Conservation (phyloP, 1,140 invertebrate species). For the Drosophila sechellia region DNA sequence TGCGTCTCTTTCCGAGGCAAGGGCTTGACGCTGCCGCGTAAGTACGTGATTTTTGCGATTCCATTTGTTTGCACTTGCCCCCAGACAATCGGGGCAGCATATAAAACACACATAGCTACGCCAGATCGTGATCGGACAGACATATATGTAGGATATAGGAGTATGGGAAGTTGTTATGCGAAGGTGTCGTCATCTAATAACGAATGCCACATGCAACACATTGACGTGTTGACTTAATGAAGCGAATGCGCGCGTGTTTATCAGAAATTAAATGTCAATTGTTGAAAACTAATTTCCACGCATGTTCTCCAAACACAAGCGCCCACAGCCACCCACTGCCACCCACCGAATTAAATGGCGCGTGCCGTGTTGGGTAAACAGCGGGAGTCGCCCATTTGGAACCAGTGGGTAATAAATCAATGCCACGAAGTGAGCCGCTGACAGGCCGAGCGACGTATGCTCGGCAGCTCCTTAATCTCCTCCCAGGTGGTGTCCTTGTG, state of each 20-base stretch:
- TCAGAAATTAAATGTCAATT: conserved; percentile 84
- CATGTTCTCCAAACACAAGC: conserved; percentile 10
- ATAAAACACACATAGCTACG: conserved; percentile 40
- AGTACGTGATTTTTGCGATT: conserved; percentile 76
- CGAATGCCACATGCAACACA: conserved; percentile 72
- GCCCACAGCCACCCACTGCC: background rate
- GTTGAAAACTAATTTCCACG: conserved; percentile 78
- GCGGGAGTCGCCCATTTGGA: conserved; percentile 14
- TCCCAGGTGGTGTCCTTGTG: conserved; percentile 17
- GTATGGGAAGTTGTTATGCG: conserved; percentile 24
- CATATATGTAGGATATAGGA: conserved; percentile 1
- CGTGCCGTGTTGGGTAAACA: conserved; percentile 57
- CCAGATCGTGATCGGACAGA: conserved; percentile 29
- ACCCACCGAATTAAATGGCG: conserved; percentile 57
- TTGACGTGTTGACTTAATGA: conserved; percentile 81
- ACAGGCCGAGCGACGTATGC: conserved; percentile 57
- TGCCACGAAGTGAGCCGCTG: conserved; percentile 53
- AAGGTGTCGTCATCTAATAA: conserved; percentile 61
- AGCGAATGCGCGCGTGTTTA: conserved; percentile 75
- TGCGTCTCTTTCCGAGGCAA: background rate
- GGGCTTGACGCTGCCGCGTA: conserved; percentile 24
- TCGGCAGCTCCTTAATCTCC: conserved; percentile 40
- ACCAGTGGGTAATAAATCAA: conserved; percentile 58
- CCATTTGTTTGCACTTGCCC: conserved; percentile 67
- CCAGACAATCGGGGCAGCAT: conserved; percentile 40